Percentiles rank a stretch among this genome's conserved stretches.
Conservation (phyloP, 1,140 invertebrate genomes). For the Lasaia peninsularis region DNA sequence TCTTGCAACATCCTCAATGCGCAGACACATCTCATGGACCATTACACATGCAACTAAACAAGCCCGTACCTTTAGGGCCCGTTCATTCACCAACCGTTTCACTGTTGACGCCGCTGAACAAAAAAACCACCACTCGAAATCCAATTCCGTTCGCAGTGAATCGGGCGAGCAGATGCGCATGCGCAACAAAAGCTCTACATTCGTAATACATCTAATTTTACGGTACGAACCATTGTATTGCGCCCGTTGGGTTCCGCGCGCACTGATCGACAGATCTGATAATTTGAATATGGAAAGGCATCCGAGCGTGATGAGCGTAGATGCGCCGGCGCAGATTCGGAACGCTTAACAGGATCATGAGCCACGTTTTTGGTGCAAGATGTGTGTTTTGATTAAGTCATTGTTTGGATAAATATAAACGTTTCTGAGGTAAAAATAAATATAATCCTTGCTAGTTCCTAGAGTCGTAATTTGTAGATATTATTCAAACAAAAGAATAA, state of each 20-base stretch:
- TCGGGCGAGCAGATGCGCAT: constrained; percentile 56
- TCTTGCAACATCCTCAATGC: too few species aligned
- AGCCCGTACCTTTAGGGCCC: constrained; percentile 15
- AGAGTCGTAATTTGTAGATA: background rate
- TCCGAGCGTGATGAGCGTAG: constrained; percentile 35
- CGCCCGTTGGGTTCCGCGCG: constrained; percentile 35
- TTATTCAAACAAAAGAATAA: background rate
- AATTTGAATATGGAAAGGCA: constrained; percentile 71
- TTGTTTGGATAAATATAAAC: constrained; percentile 5
- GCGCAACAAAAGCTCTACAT: constrained; percentile 49
- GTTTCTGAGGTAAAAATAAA: background rate
- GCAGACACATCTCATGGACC: too few species aligned
- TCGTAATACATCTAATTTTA: constrained; percentile 63
- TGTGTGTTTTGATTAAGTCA: constrained; percentile 7
- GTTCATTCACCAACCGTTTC: constrained; percentile 18
- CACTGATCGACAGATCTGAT: constrained; percentile 67
- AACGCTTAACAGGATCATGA: constrained; percentile 5
- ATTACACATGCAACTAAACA: background rate
- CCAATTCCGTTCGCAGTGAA: constrained; percentile 55
- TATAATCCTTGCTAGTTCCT: too few species aligned
- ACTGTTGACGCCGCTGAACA: constrained; percentile 29
- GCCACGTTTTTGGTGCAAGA: constrained; percentile 11
- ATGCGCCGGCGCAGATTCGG: constrained; percentile 10
- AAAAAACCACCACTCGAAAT: constrained; percentile 51
- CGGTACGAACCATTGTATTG: constrained; percentile 35